Evolutionary conservation across 1,140 invertebrate genomes (phyloP).

Genomic region (Matsumurasca onukii): DNA sequence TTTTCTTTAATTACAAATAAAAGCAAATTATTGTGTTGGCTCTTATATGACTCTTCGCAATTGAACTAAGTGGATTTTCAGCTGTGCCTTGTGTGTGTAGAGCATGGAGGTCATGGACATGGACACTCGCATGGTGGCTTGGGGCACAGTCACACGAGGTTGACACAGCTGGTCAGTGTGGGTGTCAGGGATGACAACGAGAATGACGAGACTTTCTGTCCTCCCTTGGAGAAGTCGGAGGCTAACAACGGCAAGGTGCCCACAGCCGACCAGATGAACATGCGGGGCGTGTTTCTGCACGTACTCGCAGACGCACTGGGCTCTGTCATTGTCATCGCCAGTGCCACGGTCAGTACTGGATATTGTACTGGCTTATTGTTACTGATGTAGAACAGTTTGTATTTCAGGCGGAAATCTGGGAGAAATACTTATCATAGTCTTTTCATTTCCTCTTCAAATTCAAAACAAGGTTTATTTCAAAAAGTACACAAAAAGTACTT

Average conservation of each 20-base stretch:
- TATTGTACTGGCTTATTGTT: too few species aligned
- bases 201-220: slow-evolving; percentile 69
- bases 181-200: slow-evolving; percentile 71
- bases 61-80: too few species aligned
- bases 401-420: too few species aligned
- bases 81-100: slow-evolving; percentile 50
- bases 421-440: too few species aligned
- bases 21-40: too few species aligned
- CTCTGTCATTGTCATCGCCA: slow-evolving; percentile 95
- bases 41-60: too few species aligned
- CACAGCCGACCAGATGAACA: slow-evolving; percentile 82
- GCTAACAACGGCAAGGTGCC: slow-evolving; percentile 52
- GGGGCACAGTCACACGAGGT: slow-evolving; percentile 59
- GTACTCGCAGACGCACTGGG: slow-evolving; percentile 94
- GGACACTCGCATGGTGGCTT: slow-evolving; percentile 53
- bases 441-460: too few species aligned
- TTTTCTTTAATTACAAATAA: too few species aligned
- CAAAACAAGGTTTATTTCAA: too few species aligned
- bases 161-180: slow-evolving; percentile 60
- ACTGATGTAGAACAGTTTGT: too few species aligned
- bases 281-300: slow-evolving; percentile 96
- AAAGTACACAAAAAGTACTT: too few species aligned
- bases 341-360: slow-evolving; percentile 63
- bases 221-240: slow-evolving; percentile 49
- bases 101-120: slow-evolving; percentile 74